These are phyloP conservation scores for Capitulum mitella DNA, from an alignment of 2,888 invertebrate genomes.

Conservation along the genomic window DNA sequence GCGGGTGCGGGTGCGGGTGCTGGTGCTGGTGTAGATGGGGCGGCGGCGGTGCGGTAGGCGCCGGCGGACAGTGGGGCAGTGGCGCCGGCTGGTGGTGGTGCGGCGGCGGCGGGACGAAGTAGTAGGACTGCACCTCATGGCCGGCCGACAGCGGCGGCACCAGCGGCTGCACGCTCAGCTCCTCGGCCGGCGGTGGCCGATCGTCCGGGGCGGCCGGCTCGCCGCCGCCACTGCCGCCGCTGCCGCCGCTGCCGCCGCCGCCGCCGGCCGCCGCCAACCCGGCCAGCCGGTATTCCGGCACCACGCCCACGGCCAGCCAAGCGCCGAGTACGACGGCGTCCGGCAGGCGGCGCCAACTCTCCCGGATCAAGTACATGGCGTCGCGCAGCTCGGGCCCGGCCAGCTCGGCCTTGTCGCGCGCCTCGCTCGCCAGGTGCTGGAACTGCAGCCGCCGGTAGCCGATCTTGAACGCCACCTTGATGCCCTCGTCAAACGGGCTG, in stretches of 20 bases:
- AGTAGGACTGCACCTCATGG: not conserved
- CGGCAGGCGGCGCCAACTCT: conserved; percentile 4
- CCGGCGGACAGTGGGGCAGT: no score
- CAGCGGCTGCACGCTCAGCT: conserved; percentile 14
- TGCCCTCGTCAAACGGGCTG: not conserved
- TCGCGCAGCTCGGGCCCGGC: not conserved
- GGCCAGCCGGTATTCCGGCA: not conserved
- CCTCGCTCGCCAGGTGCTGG: conserved; percentile 1
- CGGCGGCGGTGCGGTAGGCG: no score
- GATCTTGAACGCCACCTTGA: not conserved
- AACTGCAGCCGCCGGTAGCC: not conserved
- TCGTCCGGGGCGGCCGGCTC: not conserved
- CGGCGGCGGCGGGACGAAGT: not conserved
- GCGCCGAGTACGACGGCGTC: not conserved
- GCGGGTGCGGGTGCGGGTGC: conserved; percentile 3
- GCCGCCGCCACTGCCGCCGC: not conserved
- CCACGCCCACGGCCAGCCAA: conserved; percentile 1
- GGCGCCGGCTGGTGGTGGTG: not conserved
- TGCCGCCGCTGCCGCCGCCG: not conserved
- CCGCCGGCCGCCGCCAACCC: not conserved
- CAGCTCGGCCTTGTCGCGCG: not conserved
- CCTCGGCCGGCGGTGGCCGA: not conserved
- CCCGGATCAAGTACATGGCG: conserved; percentile 1
- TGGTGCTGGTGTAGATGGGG: no score
- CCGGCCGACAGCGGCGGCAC: not conserved